phyloP scores from a whole-genome alignment of 2,888 invertebrate species.

The Eupelmus urozonus region DNA sequence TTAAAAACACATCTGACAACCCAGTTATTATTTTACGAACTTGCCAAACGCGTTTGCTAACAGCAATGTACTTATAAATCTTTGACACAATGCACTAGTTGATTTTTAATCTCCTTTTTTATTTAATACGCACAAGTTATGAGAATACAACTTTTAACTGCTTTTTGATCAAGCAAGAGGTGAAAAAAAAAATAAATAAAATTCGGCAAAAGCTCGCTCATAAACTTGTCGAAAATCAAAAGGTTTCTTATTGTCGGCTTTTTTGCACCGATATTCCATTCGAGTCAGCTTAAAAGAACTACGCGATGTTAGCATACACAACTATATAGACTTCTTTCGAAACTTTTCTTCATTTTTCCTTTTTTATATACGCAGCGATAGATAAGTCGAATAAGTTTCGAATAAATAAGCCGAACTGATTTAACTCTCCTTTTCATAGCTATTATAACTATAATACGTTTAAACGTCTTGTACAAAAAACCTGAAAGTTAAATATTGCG shows the following conservation, averaged over 20 bases:
- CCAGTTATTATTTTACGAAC: conserved; percentile 2
- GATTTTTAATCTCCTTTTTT: conserved; percentile 33
- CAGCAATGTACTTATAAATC: conserved; percentile 49
- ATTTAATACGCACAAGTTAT: neutral
- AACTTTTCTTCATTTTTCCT: conserved; percentile 40
- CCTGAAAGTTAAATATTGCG: conserved; percentile 2
- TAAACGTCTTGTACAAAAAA: conserved; percentile 43
- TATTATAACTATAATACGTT: conserved; percentile 27
- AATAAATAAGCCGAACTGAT: conserved; percentile 51
- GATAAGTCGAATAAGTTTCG: conserved; percentile 51
- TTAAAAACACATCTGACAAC: neutral
- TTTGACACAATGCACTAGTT: conserved; percentile 35
- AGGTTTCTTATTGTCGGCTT: too few relatives aligned
- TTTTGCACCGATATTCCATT: too few relatives aligned
- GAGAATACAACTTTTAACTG: too few relatives aligned
- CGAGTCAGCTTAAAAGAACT: too few relatives aligned
- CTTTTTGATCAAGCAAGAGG: conserved; percentile 26
- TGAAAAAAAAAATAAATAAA: neutral
- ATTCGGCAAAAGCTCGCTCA: conserved; percentile 15
- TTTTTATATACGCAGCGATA: conserved; percentile 48
- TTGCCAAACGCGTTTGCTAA: conserved; percentile 44
- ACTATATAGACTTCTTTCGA: conserved; percentile 9
- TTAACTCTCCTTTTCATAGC: conserved; percentile 38
- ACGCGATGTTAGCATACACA: conserved; percentile 25
- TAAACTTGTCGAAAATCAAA: conserved; percentile 29